Evolutionary conservation across 2,888 invertebrate species (phyloP).

Genomic region (Octonoba sinensis): DNA sequence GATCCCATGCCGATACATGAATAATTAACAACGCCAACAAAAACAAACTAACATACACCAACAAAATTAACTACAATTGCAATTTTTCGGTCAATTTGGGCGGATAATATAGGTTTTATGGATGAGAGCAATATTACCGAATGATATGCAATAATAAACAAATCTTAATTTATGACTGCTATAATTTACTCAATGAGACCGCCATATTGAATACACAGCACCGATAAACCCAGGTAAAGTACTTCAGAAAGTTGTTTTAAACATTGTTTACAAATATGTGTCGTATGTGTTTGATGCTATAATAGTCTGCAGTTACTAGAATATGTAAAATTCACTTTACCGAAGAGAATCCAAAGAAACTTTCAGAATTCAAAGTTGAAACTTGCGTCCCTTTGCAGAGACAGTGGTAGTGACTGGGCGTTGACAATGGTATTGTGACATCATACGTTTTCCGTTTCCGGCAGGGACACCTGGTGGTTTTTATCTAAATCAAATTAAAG

Average conservation of each 20-base stretch:
- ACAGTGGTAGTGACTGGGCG: slow-evolving; percentile 61
- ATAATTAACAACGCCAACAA: too few species aligned
- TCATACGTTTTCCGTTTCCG: slow-evolving; percentile 60
- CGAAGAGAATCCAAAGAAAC: slow-evolving; percentile 58
- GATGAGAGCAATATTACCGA: background rate
- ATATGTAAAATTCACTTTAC: slow-evolving; percentile 42
- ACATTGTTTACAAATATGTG: background rate
- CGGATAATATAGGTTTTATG: too few species aligned
- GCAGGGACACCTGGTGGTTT: slow-evolving; percentile 42
- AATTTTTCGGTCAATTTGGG: too few species aligned
- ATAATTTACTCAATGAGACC: slow-evolving; percentile 35
- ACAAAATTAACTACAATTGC: too few species aligned
- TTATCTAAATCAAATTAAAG: background rate
- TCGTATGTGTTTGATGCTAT: too few species aligned
- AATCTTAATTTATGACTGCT: too few species aligned
- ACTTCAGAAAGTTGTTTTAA: background rate
- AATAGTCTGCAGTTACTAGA: slow-evolving; percentile 7
- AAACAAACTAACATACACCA: too few species aligned
- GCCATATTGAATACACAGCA: slow-evolving; percentile 57
- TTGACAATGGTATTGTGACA: slow-evolving; percentile 63
- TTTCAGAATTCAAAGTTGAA: slow-evolving; percentile 46
- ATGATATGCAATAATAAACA: background rate
- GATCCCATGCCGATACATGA: too few species aligned
- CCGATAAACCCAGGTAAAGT: slow-evolving; percentile 22
- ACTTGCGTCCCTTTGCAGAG: slow-evolving; percentile 42